phyloP scores from a whole-genome alignment of 2,113 vertebrate species.

The Paracanthobrama guichenoti region DNA sequence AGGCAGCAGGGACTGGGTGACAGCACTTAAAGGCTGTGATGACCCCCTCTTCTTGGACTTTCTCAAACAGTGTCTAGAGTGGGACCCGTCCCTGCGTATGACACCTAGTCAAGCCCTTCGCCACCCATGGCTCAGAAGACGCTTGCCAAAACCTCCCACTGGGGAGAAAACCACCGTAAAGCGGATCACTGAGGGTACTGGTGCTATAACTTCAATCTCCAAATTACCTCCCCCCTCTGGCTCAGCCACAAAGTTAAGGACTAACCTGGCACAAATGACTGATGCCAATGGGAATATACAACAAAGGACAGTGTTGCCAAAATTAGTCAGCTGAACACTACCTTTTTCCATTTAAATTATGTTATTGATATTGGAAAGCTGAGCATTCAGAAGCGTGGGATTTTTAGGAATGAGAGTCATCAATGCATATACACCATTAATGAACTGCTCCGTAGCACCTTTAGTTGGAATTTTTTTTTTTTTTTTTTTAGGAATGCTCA shows the following conservation, averaged over 20 bases:
- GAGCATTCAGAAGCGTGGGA: slow-evolving; percentile 66
- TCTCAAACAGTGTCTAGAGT: slow-evolving; percentile 97
- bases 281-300: slow-evolving; percentile 99
- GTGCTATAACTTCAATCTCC: slow-evolving; percentile 91
- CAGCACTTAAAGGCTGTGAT: slow-evolving; percentile 92
- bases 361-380: slow-evolving; percentile 30
- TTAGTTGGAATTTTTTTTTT: slow-evolving; percentile 64
- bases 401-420: slow-evolving; percentile 53
- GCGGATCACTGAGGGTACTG: slow-evolving; percentile 83
- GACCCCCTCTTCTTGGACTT: slow-evolving; percentile 97
- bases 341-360: slow-evolving; percentile 37
- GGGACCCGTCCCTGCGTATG: slow-evolving; percentile 92
- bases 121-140: slow-evolving; percentile 92
- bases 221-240: slow-evolving; percentile 91
- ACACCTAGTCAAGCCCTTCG: slow-evolving; percentile 92
- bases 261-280: slow-evolving; percentile 94
- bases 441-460: slow-evolving; percentile 65
- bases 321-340: slow-evolving; percentile 90
- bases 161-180: slow-evolving; percentile 84
- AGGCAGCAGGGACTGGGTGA: slow-evolving; percentile 90
- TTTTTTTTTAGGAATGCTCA: slow-evolving; percentile 41
- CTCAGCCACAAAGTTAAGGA: slow-evolving; percentile 93
- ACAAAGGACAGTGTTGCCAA: slow-evolving; percentile 96
- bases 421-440: slow-evolving; percentile 50
- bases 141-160: slow-evolving; percentile 90